Conservation (phyloP, 2,888 invertebrate genomes). For the Lasius fuliginosus region DNA sequence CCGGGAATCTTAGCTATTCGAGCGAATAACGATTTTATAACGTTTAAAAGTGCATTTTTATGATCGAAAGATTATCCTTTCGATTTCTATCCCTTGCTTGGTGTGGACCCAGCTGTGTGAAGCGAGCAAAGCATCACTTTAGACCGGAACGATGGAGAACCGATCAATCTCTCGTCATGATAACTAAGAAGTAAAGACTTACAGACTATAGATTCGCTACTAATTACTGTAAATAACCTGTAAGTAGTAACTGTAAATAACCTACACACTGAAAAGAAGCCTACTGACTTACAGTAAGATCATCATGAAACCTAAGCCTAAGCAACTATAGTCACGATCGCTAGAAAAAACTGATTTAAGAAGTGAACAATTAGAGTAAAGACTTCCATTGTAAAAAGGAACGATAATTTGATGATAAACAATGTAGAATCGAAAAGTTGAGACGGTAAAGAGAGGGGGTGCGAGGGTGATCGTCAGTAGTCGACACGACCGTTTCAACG, state of each 20-base stretch:
- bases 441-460: conserved; percentile 49
- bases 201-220: conserved; percentile 74
- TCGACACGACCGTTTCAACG: conserved; percentile 70
- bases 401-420: conserved; percentile 71
- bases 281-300: conserved; percentile 77
- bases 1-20: conserved; percentile 30
- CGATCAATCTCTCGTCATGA: conserved; percentile 75
- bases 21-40: conserved; percentile 31
- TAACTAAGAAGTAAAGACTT: conserved; percentile 77
- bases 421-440: conserved; percentile 69
- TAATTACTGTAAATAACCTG: conserved; percentile 76
- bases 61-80: conserved; percentile 67
- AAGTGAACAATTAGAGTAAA: conserved; percentile 70
- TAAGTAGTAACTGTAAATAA: conserved; percentile 59
- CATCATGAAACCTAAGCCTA: conserved; percentile 81
- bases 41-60: conserved; percentile 27
- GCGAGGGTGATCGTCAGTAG: conserved; percentile 63
- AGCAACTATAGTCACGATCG: conserved; percentile 76
- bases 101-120: conserved; percentile 67
- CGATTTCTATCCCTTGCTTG: conserved; percentile 65
- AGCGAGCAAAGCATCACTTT: conserved; percentile 72
- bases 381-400: conserved; percentile 76
- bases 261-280: conserved; percentile 80
- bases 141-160: conserved; percentile 69
- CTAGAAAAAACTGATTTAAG: conserved; percentile 71